Percentiles rank a stretch among this genome's conserved stretches.
phyloP scores from a whole-genome alignment of 2,113 vertebrate species.

The Hucho hucho region DNA sequence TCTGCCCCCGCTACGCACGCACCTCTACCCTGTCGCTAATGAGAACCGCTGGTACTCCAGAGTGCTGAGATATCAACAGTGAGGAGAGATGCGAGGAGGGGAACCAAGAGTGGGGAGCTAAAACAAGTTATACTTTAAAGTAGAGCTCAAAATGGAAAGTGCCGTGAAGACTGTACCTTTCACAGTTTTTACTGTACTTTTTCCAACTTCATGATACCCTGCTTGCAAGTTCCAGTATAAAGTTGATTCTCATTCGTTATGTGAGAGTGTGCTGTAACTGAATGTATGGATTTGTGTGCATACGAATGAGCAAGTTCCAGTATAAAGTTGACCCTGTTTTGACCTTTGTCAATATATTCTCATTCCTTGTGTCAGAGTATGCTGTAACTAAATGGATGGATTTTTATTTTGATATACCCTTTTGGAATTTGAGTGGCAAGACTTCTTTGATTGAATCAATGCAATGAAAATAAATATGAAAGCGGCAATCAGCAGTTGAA shows the following conservation, averaged over 20 bases:
- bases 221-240: slow-evolving; percentile 5
- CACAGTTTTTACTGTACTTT: slow-evolving; percentile 15
- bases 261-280: too few relatives aligned
- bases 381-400: too few relatives aligned
- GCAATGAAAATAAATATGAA: too few relatives aligned
- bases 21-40: slow-evolving; percentile 32
- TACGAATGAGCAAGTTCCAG: neutral
- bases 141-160: slow-evolving; percentile 41
- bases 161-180: slow-evolving; percentile 16
- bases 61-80: slow-evolving; percentile 62
- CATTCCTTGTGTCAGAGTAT: too few relatives aligned
- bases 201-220: slow-evolving; percentile 18
- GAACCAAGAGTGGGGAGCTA: slow-evolving; percentile 35
- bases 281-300: neutral
- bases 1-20: slow-evolving; percentile 13
- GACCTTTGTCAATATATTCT: neutral
- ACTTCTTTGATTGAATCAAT: too few relatives aligned
- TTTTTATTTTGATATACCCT: too few relatives aligned
- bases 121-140: slow-evolving; percentile 43
- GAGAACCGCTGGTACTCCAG: slow-evolving; percentile 41
- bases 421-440: too few relatives aligned
- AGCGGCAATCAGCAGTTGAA: too few relatives aligned
- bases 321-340: neutral
- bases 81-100: slow-evolving; percentile 1
- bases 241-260: too few relatives aligned